phyloP scores from a whole-genome alignment of 2,888 invertebrate genomes.

The Synanthedon vespiformis region DNA sequence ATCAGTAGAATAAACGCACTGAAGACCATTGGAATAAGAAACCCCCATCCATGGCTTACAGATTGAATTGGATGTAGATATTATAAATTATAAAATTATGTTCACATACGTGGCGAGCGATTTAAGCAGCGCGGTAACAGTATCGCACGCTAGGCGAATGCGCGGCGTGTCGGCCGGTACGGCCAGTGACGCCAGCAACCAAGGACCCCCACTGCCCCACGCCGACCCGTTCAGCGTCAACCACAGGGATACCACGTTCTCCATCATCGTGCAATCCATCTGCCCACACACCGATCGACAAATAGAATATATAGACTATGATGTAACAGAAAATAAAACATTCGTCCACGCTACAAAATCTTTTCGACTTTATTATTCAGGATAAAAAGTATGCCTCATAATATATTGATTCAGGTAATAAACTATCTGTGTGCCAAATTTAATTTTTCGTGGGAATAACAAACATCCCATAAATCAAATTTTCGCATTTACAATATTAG shows the following conservation, averaged over 20 bases:
- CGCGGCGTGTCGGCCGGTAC: slow-evolving; percentile 59
- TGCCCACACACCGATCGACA: slow-evolving; percentile 19
- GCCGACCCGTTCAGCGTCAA: slow-evolving; percentile 81
- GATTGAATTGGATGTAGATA: not conserved
- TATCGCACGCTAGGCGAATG: slow-evolving; percentile 56
- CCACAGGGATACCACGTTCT: slow-evolving; percentile 88
- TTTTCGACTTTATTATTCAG: no score
- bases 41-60: no score
- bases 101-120: slow-evolving; percentile 40
- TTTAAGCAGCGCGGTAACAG: slow-evolving; percentile 45
- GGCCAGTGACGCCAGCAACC: slow-evolving; percentile 42
- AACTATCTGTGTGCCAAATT: no score
- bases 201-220: slow-evolving; percentile 44
- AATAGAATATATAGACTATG: no score
- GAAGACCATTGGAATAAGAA: slow-evolving; percentile 5
- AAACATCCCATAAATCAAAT: no score
- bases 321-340: no score
- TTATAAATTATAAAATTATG: not conserved
- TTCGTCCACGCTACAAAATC: no score
- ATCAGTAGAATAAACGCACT: no score
- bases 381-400: no score
- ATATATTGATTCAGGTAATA: no score
- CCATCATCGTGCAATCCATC: slow-evolving; percentile 81
- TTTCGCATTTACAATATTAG: no score
- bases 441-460: no score